Base-by-base conservation (phyloP, 2,113 vertebrate genomes). In the Otus sunia region DNA sequence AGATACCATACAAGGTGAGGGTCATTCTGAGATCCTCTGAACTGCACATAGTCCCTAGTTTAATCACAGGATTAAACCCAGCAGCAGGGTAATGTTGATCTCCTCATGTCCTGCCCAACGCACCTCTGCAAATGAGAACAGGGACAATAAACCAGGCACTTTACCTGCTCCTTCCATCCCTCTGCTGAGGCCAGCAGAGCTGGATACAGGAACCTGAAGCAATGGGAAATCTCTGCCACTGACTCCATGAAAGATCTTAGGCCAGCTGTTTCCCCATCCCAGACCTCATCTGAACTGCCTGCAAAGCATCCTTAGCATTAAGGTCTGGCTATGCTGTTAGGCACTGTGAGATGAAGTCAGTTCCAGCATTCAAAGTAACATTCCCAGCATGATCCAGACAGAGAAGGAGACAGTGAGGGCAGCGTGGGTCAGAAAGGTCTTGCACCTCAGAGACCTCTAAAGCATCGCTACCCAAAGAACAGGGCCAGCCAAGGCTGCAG, bases 41-140 rank as follows among this genome's bases (percentile, higher is more conserved):
- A 56, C 15, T 68, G n/a, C 39, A 50, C 19, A 11, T 10, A 36
- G n/a, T 5, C 34, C 37, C 25, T 53, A 43, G 50, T 78, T 86
- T 39, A 11, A 64, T 18, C 29, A 72, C 50, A 67, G 11, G 11
- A 39, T 37, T 41, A 41, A 84, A 60, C 17, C 37, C 47, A 90
- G 20, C 32, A 43, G 37, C 41, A 43, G 26, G 6, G 11, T 30
- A 36, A 39, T 5, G 8, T 6, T 32, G 30, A 18, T 36, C 11
- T 75, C 68, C 11, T 25, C 8, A 5, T 0, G 1, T 58, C 34
- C 60, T 60, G 21, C 16, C 36, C 32, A 47, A 18, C 0, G 0
- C n/a, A 63, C 36, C 34, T 29, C 47, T 79, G 39, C 37, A 62
- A 59, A 4, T 6, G 62, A 76, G 14, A 49, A 58, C 26, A 39